These are phyloP conservation scores for Ditula angustiorana DNA, from an alignment of 2,888 invertebrate genomes.

Conservation along the genomic window DNA sequence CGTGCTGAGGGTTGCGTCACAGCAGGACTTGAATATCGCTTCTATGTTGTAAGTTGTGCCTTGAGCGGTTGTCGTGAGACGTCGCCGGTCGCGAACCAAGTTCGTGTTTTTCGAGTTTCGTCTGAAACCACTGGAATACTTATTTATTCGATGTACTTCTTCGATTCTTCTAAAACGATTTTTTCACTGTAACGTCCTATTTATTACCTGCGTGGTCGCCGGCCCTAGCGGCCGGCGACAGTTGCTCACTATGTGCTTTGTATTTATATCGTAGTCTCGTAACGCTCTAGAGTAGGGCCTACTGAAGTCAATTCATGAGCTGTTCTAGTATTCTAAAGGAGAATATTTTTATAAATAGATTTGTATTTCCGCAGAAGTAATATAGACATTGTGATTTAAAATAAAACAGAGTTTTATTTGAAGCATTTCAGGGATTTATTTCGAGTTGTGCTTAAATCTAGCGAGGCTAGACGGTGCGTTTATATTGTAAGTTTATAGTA, in stretches of 20 bases:
- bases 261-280: constrained; percentile 69
- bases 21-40: constrained; percentile 32
- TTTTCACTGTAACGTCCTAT: constrained; percentile 43
- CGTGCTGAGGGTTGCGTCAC: constrained; percentile 18
- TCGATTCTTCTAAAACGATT: constrained; percentile 46
- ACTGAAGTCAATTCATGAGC: constrained; percentile 78
- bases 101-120: constrained; percentile 56
- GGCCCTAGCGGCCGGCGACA: not conserved
- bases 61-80: constrained; percentile 36
- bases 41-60: constrained; percentile 30
- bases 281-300: constrained; percentile 57
- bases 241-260: constrained; percentile 79
- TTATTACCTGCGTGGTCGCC: constrained; percentile 11
- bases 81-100: constrained; percentile 53
- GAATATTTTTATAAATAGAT: constrained; percentile 76
- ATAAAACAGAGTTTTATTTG: constrained; percentile 85
- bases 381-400: constrained; percentile 75
- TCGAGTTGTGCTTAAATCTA: constrained; percentile 79
- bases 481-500: constrained; percentile 62
- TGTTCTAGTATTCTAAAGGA: constrained; percentile 67
- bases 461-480: constrained; percentile 78
- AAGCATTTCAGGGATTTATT: constrained; percentile 79
- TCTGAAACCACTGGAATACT: constrained; percentile 50
- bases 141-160: constrained; percentile 54
- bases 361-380: constrained; percentile 77